Evolutionary conservation across 2,797 vertebrate species (phyloP).

Genomic region (Pristis pectinata): DNA sequence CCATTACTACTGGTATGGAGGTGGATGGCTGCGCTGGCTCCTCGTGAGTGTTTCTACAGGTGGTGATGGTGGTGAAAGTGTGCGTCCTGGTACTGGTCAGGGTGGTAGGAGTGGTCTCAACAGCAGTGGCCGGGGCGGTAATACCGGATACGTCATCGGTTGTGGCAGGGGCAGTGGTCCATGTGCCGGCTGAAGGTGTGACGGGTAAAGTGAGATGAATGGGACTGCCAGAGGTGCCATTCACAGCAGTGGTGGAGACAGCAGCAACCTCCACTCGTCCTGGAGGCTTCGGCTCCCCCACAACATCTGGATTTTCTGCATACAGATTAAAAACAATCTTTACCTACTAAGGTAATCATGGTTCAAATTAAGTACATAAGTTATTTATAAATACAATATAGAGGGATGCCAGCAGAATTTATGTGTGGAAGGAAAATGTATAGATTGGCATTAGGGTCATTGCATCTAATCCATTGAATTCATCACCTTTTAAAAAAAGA

Average conservation of each 20-base stretch:
- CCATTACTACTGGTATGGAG: neutral
- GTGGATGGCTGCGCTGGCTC: neutral
- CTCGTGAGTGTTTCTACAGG: neutral
- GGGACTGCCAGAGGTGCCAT: neutral
- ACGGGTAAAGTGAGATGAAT: neutral
- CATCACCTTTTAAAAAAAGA: too few relatives aligned
- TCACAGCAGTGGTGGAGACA: neutral
- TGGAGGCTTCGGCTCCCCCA: neutral
- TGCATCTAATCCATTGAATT: neutral
- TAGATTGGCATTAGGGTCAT: neutral
- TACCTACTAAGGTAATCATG: slow-evolving; percentile 1
- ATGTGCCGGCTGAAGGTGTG: neutral
- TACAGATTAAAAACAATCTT: slow-evolving; percentile 13
- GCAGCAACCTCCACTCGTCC: neutral
- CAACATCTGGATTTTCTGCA: neutral
- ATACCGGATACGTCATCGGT: neutral
- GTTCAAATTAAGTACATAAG: neutral
- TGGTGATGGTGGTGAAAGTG: neutral
- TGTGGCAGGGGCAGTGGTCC: neutral
- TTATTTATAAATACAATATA: neutral
- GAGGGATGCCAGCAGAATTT: neutral
- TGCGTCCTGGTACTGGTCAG: neutral
- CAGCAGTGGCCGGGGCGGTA: neutral
- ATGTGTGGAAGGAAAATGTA: neutral
- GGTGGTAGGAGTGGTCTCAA: neutral